Evolutionary conservation across 2,888 invertebrate genomes (phyloP), one percentile per base, ranked within the genome.

Genomic region (Rhingia rostrata): DNA sequence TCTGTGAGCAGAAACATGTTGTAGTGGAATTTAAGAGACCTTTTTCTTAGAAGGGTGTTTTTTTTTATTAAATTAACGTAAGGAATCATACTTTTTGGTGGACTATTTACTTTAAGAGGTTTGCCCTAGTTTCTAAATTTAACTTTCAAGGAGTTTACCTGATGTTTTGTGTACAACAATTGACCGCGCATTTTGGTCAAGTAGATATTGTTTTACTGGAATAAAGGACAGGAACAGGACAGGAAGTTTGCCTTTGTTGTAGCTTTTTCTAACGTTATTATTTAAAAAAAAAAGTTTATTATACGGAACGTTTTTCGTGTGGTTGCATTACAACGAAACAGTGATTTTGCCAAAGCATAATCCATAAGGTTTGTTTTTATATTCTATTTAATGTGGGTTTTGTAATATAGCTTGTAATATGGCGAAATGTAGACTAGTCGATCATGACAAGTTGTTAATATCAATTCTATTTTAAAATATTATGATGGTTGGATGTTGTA

Each of bases 101-200:
- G 43, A 75, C 39, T 64, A 22, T 49, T 49, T 6, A 4, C 9
- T 37, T 47, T 67, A 41, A 61, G 60, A 32, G 47, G 60, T 54
- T 47, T 77, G 69, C 6, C 69, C 61, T 61, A 77, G 39, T 77
- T 77, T 69, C 6, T 2, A 14, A 12, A 45, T 51, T 53, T 3
- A 51, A 60, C 49, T 58, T n/a, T n/a, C n/a, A n/a, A n/a, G n/a
- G n/a, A n/a, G 12, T 30, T 60, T 9, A 51, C 41, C 43, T 37
- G 12, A 35, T n/a, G 6, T 47, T 58, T 56, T 43, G 12, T 35
- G 39, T 43, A 2, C 7, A 4, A 58, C n/a, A 6, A 43, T n/a
- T 53, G 61, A 69, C 75, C 60, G 37, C 60, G 53, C 66, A 10
- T 61, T 61, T 69, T 14, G 7, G 6, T 41, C 51, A 35, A 69